Conservation (phyloP, 2,113 vertebrate species). For the Colius striatus region DNA sequence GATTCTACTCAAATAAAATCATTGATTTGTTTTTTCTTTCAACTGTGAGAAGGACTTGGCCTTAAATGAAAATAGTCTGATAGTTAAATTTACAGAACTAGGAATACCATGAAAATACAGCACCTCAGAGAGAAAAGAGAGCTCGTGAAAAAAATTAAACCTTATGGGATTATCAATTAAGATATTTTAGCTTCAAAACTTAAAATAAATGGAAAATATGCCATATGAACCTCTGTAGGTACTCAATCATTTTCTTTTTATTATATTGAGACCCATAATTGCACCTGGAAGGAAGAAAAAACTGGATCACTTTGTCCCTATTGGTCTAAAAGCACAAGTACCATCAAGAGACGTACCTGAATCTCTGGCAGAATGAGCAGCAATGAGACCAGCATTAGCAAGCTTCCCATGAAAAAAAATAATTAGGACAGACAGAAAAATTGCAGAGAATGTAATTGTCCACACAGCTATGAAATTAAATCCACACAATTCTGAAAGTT, state of each 20-base stretch:
- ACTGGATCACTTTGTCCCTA: conserved; percentile 74
- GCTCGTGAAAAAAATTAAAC: conserved; percentile 39
- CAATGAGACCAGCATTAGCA: conserved; percentile 24
- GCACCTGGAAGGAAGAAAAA: conserved; percentile 72
- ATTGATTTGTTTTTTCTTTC: not conserved
- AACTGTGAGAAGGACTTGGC: not conserved
- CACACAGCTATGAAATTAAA: not conserved
- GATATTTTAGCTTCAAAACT: conserved; percentile 57
- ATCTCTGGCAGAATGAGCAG: conserved; percentile 2
- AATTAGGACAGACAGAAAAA: conserved; percentile 32
- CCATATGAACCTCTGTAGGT: conserved; percentile 54
- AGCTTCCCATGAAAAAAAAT: conserved; percentile 38
- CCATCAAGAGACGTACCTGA: conserved; percentile 62
- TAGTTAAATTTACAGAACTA: conserved; percentile 60
- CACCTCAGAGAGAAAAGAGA: conserved; percentile 43
- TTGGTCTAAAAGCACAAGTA: conserved; percentile 66
- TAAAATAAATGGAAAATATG: conserved; percentile 66
- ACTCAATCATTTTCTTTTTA: conserved; percentile 69
- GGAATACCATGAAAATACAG: conserved; percentile 50
- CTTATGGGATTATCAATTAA: conserved; percentile 57
- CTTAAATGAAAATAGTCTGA: conserved; percentile 45
- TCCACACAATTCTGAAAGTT: not conserved
- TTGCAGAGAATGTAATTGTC: conserved; percentile 39
- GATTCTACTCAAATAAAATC: not conserved
- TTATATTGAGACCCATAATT: conserved; percentile 64